Percentiles rank a stretch among this genome's conserved stretches.
Conservation (phyloP, 2,888 invertebrate species). For the Nemurella pictetii region DNA sequence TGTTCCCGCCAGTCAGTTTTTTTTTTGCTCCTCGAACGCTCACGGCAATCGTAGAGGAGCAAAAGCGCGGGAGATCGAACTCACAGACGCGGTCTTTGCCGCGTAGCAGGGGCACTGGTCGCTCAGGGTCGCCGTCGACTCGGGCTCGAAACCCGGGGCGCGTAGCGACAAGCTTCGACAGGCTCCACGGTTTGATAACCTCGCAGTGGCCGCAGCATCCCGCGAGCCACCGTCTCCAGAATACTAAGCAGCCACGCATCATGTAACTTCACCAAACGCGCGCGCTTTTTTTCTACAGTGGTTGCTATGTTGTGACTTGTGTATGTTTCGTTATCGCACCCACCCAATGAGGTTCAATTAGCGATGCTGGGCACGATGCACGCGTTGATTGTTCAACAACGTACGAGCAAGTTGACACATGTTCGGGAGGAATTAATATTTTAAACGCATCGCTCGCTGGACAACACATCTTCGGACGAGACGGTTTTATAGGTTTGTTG, state of each 20-base stretch:
- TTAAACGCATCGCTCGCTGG: not conserved
- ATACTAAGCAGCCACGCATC: not conserved
- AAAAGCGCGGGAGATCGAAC: constrained; percentile 27
- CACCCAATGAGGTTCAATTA: constrained; percentile 1
- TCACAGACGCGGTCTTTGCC: too few species aligned
- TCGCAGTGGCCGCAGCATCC: not conserved
- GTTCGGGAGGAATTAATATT: constrained; percentile 1
- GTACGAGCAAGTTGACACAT: constrained; percentile 12
- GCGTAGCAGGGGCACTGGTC: too few species aligned
- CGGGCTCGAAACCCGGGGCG: not conserved
- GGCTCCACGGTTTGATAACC: constrained; percentile 7
- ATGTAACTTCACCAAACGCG: not conserved
- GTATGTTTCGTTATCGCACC: not conserved
- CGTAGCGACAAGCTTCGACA: constrained; percentile 1
- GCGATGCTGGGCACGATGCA: not conserved
- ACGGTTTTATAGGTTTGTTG: not conserved
- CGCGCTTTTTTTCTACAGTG: not conserved
- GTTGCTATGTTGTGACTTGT: too few species aligned
- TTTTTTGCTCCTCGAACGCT: not conserved
- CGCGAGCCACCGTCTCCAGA: not conserved
- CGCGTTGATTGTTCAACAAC: not conserved
- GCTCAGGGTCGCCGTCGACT: not conserved
- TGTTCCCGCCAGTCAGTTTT: not conserved
- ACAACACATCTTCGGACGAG: not conserved
- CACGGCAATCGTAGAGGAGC: not conserved